These are phyloP conservation scores for Adineta ricciae DNA, from an alignment of 2,888 invertebrate genomes.

Conservation along the genomic window DNA sequence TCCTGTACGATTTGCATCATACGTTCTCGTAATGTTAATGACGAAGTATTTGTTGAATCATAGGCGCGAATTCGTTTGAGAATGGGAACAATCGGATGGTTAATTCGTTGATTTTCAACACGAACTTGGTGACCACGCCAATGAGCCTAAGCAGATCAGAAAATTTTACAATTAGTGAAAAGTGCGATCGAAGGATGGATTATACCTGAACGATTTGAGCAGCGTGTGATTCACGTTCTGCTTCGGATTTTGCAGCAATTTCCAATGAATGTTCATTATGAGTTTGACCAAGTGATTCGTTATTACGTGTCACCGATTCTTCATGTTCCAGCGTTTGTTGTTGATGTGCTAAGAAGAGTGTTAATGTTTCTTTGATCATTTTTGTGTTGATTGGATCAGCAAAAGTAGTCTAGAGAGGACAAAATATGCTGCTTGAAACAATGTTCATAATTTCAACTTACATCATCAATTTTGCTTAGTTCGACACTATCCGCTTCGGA, in stretches of 20 bases:
- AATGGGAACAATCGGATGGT: neutral
- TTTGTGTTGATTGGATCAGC: neutral
- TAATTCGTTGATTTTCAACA: neutral
- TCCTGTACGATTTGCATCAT: neutral
- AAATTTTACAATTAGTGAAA: too few relatives aligned
- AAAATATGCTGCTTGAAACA: too few relatives aligned
- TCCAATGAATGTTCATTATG: neutral
- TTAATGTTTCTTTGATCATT: constrained; percentile 15
- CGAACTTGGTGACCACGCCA: constrained; percentile 15
- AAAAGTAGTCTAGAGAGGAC: neutral
- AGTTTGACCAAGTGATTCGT: neutral
- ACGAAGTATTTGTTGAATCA: neutral
- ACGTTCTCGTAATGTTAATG: constrained; percentile 7
- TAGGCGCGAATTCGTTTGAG: neutral
- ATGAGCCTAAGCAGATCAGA: neutral
- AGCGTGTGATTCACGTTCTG: neutral
- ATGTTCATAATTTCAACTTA: neutral
- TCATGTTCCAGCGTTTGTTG: neutral
- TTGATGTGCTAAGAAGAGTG: constrained; percentile 1
- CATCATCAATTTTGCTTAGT: neutral
- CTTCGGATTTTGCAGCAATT: neutral
- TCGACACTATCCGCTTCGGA: neutral
- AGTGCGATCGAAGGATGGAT: too few relatives aligned
- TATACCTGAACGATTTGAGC: neutral
- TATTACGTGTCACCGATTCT: neutral